A percentile compares a stretch with the other conserved stretches of the same genome.
These are phyloP conservation scores for Drosophila prosaltans DNA, from an alignment of 1,140 invertebrate genomes.

Conservation along the genomic window DNA sequence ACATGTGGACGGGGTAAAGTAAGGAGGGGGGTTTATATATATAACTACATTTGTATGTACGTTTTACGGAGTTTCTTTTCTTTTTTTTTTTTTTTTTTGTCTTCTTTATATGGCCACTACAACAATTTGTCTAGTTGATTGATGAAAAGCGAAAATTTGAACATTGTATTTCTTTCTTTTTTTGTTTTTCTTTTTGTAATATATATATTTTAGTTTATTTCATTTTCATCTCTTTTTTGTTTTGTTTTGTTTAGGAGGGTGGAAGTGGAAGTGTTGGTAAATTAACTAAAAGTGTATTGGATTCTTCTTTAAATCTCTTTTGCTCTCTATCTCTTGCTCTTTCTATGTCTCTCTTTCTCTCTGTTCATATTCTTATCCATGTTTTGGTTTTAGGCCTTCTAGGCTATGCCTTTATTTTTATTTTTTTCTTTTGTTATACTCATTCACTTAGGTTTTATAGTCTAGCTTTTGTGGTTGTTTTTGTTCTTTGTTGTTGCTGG, in stretches of 20 bases:
- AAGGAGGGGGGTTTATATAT: no score
- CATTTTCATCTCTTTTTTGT: background rate
- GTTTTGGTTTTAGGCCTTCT: conserved; percentile 10
- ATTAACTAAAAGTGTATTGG: conserved; percentile 2
- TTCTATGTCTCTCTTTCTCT: background rate
- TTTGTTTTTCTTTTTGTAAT: background rate
- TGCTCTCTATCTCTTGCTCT: conserved; percentile 13
- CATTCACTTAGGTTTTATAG: background rate
- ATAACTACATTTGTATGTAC: no score
- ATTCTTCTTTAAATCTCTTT: conserved; percentile 27
- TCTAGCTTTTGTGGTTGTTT: conserved; percentile 1
- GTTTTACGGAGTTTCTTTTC: no score
- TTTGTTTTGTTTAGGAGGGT: background rate
- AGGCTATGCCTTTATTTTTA: conserved; percentile 1
- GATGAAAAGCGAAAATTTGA: background rate
- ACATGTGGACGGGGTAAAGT: no score
- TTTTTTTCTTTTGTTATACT: background rate
- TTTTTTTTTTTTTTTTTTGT: no score
- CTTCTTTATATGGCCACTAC: no score
- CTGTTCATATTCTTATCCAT: no score
- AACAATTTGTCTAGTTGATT: background rate
- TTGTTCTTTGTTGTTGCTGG: background rate
- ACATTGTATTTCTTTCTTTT: background rate
- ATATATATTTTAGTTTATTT: conserved; percentile 5
- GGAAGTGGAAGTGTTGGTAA: conserved; percentile 22